Percentiles rank a stretch among this genome's conserved stretches.
Conservation (phyloP, 2,113 vertebrate species). For the Pimephales promelas region DNA sequence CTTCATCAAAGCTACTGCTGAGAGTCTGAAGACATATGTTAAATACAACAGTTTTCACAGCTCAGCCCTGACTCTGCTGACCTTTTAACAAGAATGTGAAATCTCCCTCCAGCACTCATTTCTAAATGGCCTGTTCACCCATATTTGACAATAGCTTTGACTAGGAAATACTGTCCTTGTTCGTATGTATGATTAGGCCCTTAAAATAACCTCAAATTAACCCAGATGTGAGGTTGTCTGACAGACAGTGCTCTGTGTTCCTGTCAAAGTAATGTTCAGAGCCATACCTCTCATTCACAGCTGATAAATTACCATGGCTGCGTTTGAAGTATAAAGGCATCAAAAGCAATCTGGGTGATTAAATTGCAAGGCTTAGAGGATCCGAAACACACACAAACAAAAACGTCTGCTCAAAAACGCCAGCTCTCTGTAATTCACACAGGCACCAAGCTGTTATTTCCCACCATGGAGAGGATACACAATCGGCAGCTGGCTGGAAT, state of each 20-base stretch:
- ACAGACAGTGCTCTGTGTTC: slow-evolving; percentile 1
- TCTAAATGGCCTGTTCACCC: slow-evolving; percentile 28
- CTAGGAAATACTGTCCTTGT: slow-evolving; percentile 4
- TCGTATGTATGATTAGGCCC: slow-evolving; percentile 21
- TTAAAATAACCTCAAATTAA: slow-evolving; percentile 42
- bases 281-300: slow-evolving; percentile 4
- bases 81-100: slow-evolving; percentile 37
- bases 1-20: slow-evolving; percentile 46
- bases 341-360: slow-evolving; percentile 48
- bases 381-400: slow-evolving; percentile 37
- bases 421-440: slow-evolving; percentile 41
- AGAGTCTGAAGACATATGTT: slow-evolving; percentile 30
- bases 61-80: slow-evolving; percentile 39
- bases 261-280: slow-evolving; percentile 34
- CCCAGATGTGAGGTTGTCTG: slow-evolving; percentile 36
- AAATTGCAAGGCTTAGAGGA: slow-evolving; percentile 35
- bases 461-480: slow-evolving; percentile 37
- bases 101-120: slow-evolving; percentile 13
- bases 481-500: slow-evolving; percentile 34
- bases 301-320: slow-evolving; percentile 42
- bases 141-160: slow-evolving; percentile 34
- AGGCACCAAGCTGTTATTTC: slow-evolving; percentile 41
- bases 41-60: slow-evolving; percentile 21
- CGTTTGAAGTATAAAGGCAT: slow-evolving; percentile 44
- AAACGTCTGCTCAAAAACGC: slow-evolving; percentile 25